These are phyloP conservation scores for Litocranius walleri DNA, from an alignment of 2,113 vertebrate species.

Conservation along the genomic window DNA sequence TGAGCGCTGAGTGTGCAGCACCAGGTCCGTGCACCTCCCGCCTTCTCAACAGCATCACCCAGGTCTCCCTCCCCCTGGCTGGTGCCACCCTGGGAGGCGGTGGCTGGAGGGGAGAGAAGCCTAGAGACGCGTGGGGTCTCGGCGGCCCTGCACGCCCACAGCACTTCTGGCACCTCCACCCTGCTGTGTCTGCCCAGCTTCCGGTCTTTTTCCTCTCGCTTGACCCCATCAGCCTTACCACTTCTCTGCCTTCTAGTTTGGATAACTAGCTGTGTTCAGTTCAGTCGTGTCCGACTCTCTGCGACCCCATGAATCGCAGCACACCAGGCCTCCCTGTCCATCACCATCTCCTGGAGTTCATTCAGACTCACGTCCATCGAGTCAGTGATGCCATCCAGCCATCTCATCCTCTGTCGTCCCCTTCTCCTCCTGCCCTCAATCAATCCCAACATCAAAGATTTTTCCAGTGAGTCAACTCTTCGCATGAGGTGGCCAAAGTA, in stretches of 20 bases:
- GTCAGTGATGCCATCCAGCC: no score
- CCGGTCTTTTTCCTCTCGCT: neutral
- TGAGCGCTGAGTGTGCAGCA: rapidly evolving
- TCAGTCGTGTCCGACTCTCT: no score
- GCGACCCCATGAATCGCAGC: no score
- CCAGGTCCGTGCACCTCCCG: rapidly evolving
- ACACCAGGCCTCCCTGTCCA: no score
- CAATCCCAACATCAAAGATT: no score
- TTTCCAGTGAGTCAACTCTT: no score
- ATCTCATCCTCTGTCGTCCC: no score
- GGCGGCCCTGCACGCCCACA: rapidly evolving
- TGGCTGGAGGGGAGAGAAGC: neutral
- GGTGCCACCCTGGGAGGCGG: neutral
- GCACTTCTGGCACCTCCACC: neutral
- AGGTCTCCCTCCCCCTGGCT: neutral
- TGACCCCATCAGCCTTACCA: neutral
- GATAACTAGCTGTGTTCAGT: neutral
- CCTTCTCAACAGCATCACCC: neutral
- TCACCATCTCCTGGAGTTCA: no score
- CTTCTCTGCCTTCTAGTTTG: neutral
- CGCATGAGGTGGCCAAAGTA: no score
- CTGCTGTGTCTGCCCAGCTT: rapidly evolving
- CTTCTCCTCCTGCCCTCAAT: no score
- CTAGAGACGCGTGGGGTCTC: neutral
- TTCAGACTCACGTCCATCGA: no score